Evolutionary conservation across 2,113 vertebrate genomes (phyloP).

Genomic region (Hypocryptadius cinnamomeus): DNA sequence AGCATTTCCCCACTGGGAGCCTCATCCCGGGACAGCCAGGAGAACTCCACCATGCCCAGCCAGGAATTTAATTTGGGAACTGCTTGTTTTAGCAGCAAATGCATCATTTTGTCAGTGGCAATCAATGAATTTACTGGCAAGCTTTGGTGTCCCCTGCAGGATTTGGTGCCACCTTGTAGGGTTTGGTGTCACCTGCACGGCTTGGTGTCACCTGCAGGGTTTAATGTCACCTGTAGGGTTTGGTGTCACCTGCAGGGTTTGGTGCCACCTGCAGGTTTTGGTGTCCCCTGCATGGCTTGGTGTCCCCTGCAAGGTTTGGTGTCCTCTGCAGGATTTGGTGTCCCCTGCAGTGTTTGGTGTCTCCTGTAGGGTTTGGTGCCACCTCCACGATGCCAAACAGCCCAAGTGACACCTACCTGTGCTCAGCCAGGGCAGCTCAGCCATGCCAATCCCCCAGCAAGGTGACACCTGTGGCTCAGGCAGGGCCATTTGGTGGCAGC

Average conservation of each 20-base stretch:
- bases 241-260: neutral
- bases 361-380: neutral
- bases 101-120: neutral
- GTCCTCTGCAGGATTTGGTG: neutral
- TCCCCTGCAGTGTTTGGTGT: neutral
- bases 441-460: neutral
- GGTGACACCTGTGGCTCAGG: neutral
- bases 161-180: neutral
- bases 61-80: neutral
- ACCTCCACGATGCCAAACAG: neutral
- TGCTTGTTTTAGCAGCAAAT: neutral
- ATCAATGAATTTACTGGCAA: neutral
- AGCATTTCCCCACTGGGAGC: too few species aligned
- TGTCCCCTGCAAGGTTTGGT: neutral
- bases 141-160: neutral
- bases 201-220: accelerated
- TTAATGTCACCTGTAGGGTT: neutral
- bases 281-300: neutral
- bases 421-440: neutral
- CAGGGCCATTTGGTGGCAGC: neutral
- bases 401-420: neutral
- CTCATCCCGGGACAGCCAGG: neutral
- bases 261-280: accelerated
- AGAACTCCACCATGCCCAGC: accelerated
- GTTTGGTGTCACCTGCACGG: neutral